Percentiles rank a stretch among this genome's conserved stretches.
Evolutionary conservation across 2,797 vertebrate genomes (phyloP).

Genomic region (Semotilus atromaculatus): DNA sequence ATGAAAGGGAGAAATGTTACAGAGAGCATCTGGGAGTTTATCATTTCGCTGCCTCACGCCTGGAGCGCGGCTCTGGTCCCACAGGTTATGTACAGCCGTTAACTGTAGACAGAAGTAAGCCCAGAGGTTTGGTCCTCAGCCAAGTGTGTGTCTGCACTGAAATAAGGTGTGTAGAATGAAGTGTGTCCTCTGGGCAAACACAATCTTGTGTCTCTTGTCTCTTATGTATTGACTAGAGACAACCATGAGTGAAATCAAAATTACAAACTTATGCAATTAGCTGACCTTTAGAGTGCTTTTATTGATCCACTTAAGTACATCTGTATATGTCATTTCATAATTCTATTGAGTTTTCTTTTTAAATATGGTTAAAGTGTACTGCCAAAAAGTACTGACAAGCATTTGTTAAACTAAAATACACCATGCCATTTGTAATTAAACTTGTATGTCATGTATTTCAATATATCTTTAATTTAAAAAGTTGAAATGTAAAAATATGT

Average conservation of each 20-base stretch:
- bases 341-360: not conserved
- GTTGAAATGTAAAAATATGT: not conserved
- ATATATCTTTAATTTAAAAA: not conserved
- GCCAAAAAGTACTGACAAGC: not conserved
- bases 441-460: not conserved
- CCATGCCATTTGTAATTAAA: not conserved
- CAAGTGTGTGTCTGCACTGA: constrained; percentile 35
- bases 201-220: constrained; percentile 16
- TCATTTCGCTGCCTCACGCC: not conserved
- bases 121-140: constrained; percentile 36
- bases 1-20: constrained; percentile 13
- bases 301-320: not conserved
- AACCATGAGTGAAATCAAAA: constrained; percentile 35
- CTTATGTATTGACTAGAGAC: constrained; percentile 18
- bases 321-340: not conserved
- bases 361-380: not conserved
- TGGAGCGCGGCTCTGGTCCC: constrained; percentile 2
- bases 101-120: constrained; percentile 39
- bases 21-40: constrained; percentile 38
- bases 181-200: constrained; percentile 33
- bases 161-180: constrained; percentile 34
- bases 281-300: not conserved
- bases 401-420: not conserved
- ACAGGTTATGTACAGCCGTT: constrained; percentile 35
- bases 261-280: constrained; percentile 1